A percentile compares a stretch with the other conserved stretches of the same genome.
Evolutionary conservation across 2,113 vertebrate species (phyloP).

Genomic region (Saccopteryx bilineata): DNA sequence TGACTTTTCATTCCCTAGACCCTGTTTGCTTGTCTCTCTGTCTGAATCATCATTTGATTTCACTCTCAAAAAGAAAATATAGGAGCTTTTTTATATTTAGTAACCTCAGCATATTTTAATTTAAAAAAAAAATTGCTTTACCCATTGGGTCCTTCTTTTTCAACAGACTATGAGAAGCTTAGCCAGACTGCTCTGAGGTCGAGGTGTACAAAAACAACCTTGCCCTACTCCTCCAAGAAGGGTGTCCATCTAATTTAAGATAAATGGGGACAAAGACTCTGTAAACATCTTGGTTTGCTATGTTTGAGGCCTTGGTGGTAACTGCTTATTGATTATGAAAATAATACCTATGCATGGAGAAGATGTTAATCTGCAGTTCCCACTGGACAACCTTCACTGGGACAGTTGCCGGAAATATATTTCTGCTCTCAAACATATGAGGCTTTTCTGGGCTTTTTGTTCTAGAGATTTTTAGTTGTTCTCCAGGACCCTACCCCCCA

Average conservation of each 20-base stretch:
- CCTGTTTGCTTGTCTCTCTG: constrained; percentile 48
- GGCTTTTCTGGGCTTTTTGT: constrained; percentile 61
- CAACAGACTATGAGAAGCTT: constrained; percentile 21
- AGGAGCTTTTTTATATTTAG: constrained; percentile 70
- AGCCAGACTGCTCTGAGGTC: background rate
- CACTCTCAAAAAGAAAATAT: constrained; percentile 71
- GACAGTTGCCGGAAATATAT: constrained; percentile 54
- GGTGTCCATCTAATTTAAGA: background rate
- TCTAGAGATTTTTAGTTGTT: constrained; percentile 59
- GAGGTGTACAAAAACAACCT: background rate
- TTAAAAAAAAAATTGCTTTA: background rate
- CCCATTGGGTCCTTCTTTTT: background rate
- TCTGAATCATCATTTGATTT: constrained; percentile 79
- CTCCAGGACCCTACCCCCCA: constrained; percentile 5
- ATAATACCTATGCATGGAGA: constrained; percentile 15
- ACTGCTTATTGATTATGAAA: constrained; percentile 55
- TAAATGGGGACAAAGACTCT: background rate
- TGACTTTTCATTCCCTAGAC: constrained; percentile 67
- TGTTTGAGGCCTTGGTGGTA: constrained; percentile 1
- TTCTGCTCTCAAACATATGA: constrained; percentile 64
- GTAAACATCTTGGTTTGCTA: background rate
- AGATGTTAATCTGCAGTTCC: constrained; percentile 46
- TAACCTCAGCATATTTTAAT: constrained; percentile 64
- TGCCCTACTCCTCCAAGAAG: background rate
- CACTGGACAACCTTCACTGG: background rate